A percentile compares a stretch with the other conserved stretches of the same genome.
These are phyloP conservation scores for Pelecanus crispus DNA, from an alignment of 2,113 vertebrate genomes.

Conservation along the genomic window DNA sequence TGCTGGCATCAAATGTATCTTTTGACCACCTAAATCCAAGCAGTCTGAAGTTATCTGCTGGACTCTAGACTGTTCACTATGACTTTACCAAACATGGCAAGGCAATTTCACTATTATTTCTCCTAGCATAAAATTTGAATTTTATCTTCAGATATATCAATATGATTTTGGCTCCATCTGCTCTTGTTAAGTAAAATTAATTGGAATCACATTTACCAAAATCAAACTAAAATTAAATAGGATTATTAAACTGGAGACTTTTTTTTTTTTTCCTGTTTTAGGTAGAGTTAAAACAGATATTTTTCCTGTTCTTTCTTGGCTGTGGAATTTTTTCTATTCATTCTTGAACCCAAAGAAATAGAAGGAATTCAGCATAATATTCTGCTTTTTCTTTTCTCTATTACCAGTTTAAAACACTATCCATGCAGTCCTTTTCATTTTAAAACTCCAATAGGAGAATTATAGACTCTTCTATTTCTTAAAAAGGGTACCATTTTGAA, in stretches of 20 bases:
- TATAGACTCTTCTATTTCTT: neutral
- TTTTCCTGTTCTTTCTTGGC: neutral
- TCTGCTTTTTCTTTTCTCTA: neutral
- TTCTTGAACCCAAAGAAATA: neutral
- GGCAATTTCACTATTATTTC: neutral
- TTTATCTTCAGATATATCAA: constrained; percentile 1
- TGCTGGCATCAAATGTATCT: neutral
- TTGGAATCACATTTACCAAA: neutral
- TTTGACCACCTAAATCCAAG: neutral
- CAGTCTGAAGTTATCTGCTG: neutral
- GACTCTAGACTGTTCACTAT: neutral
- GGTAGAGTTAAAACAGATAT: neutral
- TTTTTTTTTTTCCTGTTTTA: neutral
- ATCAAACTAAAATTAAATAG: neutral
- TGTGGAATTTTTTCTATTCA: neutral
- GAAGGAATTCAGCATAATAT: neutral
- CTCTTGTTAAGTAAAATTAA: constrained; percentile 3
- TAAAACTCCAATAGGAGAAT: neutral
- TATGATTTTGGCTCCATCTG: neutral
- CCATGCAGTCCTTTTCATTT: neutral
- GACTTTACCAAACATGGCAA: neutral
- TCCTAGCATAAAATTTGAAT: neutral
- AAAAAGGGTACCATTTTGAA: neutral
- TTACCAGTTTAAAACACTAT: neutral
- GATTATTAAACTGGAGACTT: neutral